phyloP scores from a whole-genome alignment of 1,140 invertebrate species.

The Pseudomyrmex gracilis region DNA sequence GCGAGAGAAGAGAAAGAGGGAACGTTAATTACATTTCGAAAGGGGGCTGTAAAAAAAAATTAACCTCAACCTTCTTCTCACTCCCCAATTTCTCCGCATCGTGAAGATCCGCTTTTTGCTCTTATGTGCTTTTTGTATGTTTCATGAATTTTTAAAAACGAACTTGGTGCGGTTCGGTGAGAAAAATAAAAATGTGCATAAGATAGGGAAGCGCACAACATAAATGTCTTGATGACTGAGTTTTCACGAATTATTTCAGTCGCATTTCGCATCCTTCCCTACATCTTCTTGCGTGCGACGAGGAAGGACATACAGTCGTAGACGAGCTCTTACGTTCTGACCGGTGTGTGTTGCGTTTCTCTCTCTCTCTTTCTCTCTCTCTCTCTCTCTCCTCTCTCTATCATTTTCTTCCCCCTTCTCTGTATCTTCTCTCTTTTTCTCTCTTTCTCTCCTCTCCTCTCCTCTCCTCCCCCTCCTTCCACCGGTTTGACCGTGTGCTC shows the following conservation, averaged over 20 bases:
- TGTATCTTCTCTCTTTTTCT: neutral
- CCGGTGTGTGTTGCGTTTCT: neutral
- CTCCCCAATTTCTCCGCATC: too few species aligned
- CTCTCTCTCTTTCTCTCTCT: neutral
- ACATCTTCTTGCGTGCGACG: neutral
- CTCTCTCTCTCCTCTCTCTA: too few species aligned
- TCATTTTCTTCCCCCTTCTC: too few species aligned
- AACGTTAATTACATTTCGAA: neutral
- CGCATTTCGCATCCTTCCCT: too few species aligned
- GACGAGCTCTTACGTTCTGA: conserved; percentile 43
- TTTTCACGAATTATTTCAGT: too few species aligned
- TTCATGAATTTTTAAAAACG: neutral
- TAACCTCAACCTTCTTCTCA: conserved; percentile 51
- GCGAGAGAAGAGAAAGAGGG: neutral
- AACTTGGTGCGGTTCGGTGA: too few species aligned
- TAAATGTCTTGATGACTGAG: too few species aligned
- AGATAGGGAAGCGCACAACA: neutral
- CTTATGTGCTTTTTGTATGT: neutral
- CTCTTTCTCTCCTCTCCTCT: neutral
- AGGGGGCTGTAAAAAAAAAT: neutral
- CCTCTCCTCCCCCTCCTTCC: too few species aligned
- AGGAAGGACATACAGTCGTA: conserved; percentile 1
- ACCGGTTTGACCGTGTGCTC: neutral
- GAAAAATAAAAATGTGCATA: neutral
- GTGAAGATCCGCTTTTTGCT: neutral